Base-by-base conservation (phyloP, 2,888 invertebrate species). In the Leucania comma region DNA sequence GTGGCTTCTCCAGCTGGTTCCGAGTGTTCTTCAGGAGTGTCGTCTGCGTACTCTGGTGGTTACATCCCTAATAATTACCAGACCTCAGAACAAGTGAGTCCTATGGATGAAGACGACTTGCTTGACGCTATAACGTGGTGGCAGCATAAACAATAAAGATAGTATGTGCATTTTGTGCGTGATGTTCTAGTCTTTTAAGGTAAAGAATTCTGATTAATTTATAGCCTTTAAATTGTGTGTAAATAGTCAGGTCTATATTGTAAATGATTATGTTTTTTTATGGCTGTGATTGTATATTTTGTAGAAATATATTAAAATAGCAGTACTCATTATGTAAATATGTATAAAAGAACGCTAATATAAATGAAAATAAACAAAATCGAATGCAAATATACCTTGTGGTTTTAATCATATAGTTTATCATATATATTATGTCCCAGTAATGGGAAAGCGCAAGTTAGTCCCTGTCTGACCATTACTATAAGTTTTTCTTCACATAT, bases 101-200 rank as follows among this genome's bases (percentile, higher is more conserved):
- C 98, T 24, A 97, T 98, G 93, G 98, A 98, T 86, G 98, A 98
- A 89, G 98, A 98, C 81, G 98, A 98, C 84, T 96, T 98, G 14
- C 96, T 99, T 32, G 98, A 98, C 86, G 97, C 97, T 68, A 98
- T 98, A 84, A 97, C 97, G 73, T 98, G 97, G 96, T 98, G 98
- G 98, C 98, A 98, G 89, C 97, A 98, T 87, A 96, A 96, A 91
- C 95, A 90, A 72, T 67, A 63, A 10, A n/a, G 62, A 50, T 20
- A 72, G 14, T 26, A 42, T 70, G 29, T 65, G 48, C 53, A 48
- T 35, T 50, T 20, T 68, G 69, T 66, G 64, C 69, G 74, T 82
- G 63, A 67, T 70, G 58, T 90, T 42, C 93, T 93, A 93, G 93
- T 93, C 93, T 90, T 75, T 56, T 20, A 42, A 61, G 56, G 51